These are phyloP conservation scores for Acanthis flammea DNA, from an alignment of 2,797 vertebrate genomes.

Conservation along the genomic window DNA sequence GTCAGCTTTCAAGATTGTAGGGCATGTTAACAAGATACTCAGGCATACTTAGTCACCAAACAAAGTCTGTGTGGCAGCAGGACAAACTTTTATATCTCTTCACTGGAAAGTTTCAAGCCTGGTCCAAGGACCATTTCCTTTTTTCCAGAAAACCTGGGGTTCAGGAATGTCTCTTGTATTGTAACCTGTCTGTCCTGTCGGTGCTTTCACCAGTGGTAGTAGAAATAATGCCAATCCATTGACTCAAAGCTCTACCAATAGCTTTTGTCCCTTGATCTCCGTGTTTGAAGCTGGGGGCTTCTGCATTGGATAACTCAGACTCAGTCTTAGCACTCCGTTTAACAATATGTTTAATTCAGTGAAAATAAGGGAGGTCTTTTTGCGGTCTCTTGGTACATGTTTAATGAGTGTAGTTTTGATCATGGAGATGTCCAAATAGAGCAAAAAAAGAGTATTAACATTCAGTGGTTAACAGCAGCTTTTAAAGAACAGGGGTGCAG, in stretches of 20 bases:
- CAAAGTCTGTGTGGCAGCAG: slow-evolving; percentile 16
- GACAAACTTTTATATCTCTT: neutral
- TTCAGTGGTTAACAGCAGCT: neutral
- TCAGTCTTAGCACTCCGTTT: neutral
- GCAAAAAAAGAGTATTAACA: neutral
- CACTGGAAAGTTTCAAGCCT: neutral
- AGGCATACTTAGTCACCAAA: slow-evolving; percentile 49
- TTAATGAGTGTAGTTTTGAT: neutral
- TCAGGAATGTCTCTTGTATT: neutral
- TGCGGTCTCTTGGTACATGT: neutral
- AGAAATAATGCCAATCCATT: neutral
- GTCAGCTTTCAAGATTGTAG: slow-evolving; percentile 47
- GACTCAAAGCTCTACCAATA: neutral
- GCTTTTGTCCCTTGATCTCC: neutral
- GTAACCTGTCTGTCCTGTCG: neutral
- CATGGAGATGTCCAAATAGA: neutral
- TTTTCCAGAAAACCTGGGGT: neutral
- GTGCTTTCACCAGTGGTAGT: neutral
- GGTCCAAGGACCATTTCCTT: neutral
- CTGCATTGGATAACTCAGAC: neutral
- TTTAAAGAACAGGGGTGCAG: neutral
- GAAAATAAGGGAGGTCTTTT: neutral
- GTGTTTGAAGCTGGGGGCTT: neutral
- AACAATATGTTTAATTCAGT: neutral
- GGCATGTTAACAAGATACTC: slow-evolving; percentile 60